These are phyloP conservation scores for Apodemia hepburni DNA, from an alignment of 2,888 invertebrate genomes.

Conservation along the genomic window DNA sequence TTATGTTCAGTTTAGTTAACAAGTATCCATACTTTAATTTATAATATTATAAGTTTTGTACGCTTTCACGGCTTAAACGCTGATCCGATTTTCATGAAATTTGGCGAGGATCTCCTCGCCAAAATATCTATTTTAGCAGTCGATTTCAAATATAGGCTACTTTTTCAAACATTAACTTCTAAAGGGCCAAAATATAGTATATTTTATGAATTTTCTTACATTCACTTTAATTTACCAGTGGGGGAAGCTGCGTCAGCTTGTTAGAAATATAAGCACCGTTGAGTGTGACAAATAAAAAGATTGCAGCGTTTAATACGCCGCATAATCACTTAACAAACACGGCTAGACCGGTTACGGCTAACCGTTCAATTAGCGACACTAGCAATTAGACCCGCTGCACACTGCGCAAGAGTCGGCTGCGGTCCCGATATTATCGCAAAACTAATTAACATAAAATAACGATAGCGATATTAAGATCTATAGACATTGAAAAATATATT, in stretches of 20 bases:
- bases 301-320: slow-evolving; percentile 43
- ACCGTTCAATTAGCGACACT: slow-evolving; percentile 65
- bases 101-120: too few relatives aligned
- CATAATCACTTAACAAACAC: slow-evolving; percentile 59
- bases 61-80: too few relatives aligned
- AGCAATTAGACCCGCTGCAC: slow-evolving; percentile 58
- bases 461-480: neutral
- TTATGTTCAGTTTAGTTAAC: neutral
- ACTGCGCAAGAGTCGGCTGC: slow-evolving; percentile 30
- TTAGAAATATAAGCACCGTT: neutral
- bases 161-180: too few relatives aligned
- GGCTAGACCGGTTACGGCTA: slow-evolving; percentile 47
- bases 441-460: neutral
- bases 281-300: slow-evolving; percentile 13
- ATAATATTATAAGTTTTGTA: too few relatives aligned
- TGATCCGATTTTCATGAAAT: too few relatives aligned
- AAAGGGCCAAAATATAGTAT: too few relatives aligned
- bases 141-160: too few relatives aligned
- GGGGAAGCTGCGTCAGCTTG: too few relatives aligned
- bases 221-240: too few relatives aligned
- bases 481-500: neutral
- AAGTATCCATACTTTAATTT: neutral
- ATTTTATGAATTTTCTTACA: too few relatives aligned
- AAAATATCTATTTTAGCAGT: too few relatives aligned
- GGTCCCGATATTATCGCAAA: neutral